Conservation (phyloP, 2,888 invertebrate species). For the Heliconius sara region DNA sequence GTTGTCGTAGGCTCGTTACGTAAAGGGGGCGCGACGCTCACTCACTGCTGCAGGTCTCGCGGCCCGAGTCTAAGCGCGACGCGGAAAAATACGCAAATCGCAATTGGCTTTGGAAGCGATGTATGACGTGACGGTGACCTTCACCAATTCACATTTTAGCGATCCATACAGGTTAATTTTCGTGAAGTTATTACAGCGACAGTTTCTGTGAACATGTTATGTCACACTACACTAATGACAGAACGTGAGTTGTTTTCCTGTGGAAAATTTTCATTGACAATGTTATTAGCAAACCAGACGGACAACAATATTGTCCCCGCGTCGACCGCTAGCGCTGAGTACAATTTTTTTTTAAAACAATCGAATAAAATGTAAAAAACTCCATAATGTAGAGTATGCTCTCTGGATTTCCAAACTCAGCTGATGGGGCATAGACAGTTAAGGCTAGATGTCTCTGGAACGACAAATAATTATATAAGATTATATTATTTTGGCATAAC, state of each 20-base stretch:
- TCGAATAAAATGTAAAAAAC: conserved; percentile 26
- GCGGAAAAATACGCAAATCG: conserved; percentile 53
- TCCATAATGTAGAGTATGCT: conserved; percentile 23
- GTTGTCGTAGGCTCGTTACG: conserved; percentile 53
- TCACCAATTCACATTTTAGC: conserved; percentile 74
- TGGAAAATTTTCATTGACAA: background rate
- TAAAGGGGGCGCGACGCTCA: conserved; percentile 53
- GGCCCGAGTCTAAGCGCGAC: conserved; percentile 44
- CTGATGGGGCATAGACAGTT: conserved; percentile 47
- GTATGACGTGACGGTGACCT: conserved; percentile 56
- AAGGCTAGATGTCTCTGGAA: conserved; percentile 36
- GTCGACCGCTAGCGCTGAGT: background rate
- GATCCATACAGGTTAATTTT: conserved; percentile 61
- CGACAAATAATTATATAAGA: background rate
- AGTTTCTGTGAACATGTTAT: conserved; percentile 10
- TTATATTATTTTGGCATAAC: background rate
- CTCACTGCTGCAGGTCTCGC: conserved; percentile 23
- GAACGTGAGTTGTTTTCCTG: background rate
- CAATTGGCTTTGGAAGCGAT: conserved; percentile 54
- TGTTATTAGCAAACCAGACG: background rate
- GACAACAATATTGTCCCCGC: background rate
- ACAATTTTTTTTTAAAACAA: conserved; percentile 22
- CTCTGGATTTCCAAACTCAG: conserved; percentile 41
- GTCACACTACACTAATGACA: conserved; percentile 9
- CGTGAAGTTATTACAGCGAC: conserved; percentile 16